These are phyloP conservation scores for Uromys caudimaculatus DNA, from an alignment of 2,797 vertebrate genomes.

Conservation along the genomic window DNA sequence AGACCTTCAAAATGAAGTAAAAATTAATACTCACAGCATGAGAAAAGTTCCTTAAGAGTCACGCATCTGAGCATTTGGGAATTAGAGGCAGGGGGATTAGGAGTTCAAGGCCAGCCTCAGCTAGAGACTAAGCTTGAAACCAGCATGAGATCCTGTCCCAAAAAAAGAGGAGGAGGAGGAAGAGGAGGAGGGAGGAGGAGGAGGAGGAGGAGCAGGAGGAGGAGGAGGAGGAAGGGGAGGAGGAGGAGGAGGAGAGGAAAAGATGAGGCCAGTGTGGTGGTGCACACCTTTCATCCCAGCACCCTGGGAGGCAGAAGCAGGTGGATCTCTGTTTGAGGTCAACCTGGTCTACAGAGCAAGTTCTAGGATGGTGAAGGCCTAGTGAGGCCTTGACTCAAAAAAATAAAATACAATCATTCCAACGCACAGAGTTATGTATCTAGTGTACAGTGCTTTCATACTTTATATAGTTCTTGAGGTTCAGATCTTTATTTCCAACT, in stretches of 20 bases:
- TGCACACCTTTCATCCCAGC: background rate
- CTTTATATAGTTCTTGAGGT: background rate
- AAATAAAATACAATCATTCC: background rate
- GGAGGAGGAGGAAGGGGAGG: rapidly evolving
- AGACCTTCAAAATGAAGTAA: background rate
- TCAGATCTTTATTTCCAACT: conserved; percentile 7
- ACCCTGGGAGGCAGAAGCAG: background rate
- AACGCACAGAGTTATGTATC: background rate
- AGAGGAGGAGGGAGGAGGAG: rapidly evolving
- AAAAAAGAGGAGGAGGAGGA: rapidly evolving
- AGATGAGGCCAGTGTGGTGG: background rate
- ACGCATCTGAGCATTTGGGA: background rate
- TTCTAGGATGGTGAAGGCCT: background rate
- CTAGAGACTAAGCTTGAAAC: background rate
- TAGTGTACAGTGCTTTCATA: background rate
- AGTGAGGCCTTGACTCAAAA: background rate
- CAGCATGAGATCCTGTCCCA: background rate
- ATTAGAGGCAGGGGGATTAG: background rate
- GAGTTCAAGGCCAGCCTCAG: background rate
- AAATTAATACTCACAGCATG: background rate
- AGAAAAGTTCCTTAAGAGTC: conserved; percentile 5
- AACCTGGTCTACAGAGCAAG: background rate
- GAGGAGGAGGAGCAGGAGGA: too few relatives aligned
- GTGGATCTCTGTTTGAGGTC: background rate
- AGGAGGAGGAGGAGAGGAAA: background rate